A percentile compares a stretch with the other conserved stretches of the same genome.
phyloP scores from a whole-genome alignment of 2,113 vertebrate genomes.

The Rhinoptilus africanus region DNA sequence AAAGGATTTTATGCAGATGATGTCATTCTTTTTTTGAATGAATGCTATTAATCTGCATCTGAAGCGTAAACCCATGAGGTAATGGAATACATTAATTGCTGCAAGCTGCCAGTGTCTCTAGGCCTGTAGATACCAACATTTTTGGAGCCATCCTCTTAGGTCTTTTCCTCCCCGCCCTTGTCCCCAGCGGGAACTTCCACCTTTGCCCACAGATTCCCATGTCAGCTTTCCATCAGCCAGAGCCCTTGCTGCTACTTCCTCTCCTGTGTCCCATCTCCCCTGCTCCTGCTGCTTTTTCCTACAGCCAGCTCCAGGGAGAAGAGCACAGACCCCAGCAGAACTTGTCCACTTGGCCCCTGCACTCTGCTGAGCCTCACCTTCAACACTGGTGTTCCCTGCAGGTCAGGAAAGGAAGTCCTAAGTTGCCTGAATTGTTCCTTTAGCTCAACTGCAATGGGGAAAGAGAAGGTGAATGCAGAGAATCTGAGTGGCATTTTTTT shows the following conservation, averaged over 20 bases:
- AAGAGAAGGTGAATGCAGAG: background rate
- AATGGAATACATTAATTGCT: slow-evolving; percentile 40
- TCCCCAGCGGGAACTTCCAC: background rate
- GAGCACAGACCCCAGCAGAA: background rate
- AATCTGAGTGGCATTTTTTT: fast-evolving
- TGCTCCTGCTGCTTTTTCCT: background rate
- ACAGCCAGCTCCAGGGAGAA: background rate
- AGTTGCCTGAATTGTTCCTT: background rate
- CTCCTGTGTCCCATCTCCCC: background rate
- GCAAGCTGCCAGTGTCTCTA: slow-evolving; percentile 24
- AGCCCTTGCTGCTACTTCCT: background rate
- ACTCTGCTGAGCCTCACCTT: background rate
- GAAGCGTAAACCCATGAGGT: slow-evolving; percentile 33
- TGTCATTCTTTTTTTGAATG: slow-evolving; percentile 49
- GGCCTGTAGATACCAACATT: background rate
- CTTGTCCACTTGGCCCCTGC: background rate
- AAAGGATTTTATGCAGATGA: slow-evolving; percentile 47
- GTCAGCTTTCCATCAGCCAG: background rate
- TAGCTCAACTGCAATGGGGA: background rate
- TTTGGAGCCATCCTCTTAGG: background rate
- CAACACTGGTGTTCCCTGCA: fast-evolving
- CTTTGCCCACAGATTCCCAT: background rate
- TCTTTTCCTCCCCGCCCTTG: background rate
- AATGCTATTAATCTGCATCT: slow-evolving; percentile 47
- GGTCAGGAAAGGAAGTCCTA: background rate